Conservation (phyloP, 2,113 vertebrate species). For the Ibidorhyncha struthersii region DNA sequence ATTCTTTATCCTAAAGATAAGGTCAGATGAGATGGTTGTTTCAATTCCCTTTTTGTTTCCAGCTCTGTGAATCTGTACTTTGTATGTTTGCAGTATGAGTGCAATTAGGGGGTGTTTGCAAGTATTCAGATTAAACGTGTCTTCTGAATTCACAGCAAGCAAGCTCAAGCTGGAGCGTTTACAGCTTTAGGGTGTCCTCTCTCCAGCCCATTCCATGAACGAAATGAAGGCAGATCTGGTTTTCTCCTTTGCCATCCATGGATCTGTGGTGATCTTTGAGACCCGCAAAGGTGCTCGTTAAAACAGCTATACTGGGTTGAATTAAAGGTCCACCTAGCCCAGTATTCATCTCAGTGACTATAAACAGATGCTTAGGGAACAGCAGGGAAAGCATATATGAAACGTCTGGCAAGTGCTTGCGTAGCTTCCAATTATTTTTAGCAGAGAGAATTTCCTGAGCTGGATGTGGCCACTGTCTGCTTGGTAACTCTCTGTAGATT, state of each 20-base stretch:
- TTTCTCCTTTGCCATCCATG: background rate
- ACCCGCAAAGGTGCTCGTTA: background rate
- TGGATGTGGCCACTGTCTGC: background rate
- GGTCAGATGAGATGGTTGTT: conserved; percentile 17
- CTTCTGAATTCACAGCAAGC: background rate
- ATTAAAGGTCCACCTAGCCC: background rate
- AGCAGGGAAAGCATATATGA: background rate
- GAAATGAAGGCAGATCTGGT: background rate
- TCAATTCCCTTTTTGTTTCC: conserved; percentile 38
- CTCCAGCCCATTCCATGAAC: background rate
- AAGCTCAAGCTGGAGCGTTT: background rate
- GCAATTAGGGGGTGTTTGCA: background rate
- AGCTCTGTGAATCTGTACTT: background rate
- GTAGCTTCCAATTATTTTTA: conserved; percentile 37
- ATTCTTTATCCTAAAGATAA: conserved; percentile 14
- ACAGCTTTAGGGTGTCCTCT: background rate
- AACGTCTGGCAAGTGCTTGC: background rate
- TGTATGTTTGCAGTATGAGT: background rate
- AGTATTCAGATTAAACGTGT: background rate
- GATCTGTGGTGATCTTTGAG: background rate
- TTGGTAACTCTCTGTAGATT: background rate
- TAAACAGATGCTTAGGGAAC: background rate
- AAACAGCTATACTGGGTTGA: background rate
- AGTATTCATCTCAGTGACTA: background rate
- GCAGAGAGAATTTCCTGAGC: conserved; percentile 40